Percentiles rank a stretch among this genome's conserved stretches.
phyloP scores from a whole-genome alignment of 1,140 invertebrate species.

The Platorchestia sp. region DNA sequence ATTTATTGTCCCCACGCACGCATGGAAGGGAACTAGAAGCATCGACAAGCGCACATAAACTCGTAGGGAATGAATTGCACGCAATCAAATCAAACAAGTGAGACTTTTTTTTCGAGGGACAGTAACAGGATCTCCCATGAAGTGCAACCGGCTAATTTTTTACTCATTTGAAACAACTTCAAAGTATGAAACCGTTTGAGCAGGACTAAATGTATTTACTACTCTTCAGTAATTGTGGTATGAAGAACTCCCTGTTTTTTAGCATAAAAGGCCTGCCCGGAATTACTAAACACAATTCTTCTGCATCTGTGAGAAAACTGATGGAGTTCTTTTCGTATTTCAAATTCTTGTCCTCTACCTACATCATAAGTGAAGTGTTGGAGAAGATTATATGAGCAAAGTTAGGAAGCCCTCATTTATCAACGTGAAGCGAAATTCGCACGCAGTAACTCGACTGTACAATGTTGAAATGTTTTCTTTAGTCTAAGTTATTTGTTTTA shows the following conservation, averaged over 20 bases:
- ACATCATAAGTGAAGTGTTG: background rate
- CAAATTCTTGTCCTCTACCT: background rate
- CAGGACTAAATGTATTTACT: too few relatives aligned
- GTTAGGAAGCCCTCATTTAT: background rate
- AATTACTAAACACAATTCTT: background rate
- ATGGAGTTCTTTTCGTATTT: background rate
- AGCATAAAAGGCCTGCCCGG: background rate
- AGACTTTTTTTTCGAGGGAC: background rate
- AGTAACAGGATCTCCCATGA: background rate
- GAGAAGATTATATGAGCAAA: background rate
- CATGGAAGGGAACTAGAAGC: background rate
- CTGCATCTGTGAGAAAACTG: background rate
- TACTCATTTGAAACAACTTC: background rate
- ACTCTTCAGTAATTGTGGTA: too few relatives aligned
- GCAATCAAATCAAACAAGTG: background rate
- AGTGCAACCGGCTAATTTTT: too few relatives aligned
- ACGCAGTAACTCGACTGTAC: too few relatives aligned
- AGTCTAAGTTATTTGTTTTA: background rate
- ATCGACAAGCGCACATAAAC: background rate
- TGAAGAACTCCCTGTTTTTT: background rate
- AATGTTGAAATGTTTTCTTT: too few relatives aligned
- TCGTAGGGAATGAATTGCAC: background rate
- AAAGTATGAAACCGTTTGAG: background rate
- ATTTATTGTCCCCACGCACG: background rate
- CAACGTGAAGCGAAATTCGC: background rate